Evolutionary conservation across 2,888 invertebrate genomes (phyloP), one percentile per base, ranked within the genome.

Genomic region (Drosophila neoperkinsi): DNA sequence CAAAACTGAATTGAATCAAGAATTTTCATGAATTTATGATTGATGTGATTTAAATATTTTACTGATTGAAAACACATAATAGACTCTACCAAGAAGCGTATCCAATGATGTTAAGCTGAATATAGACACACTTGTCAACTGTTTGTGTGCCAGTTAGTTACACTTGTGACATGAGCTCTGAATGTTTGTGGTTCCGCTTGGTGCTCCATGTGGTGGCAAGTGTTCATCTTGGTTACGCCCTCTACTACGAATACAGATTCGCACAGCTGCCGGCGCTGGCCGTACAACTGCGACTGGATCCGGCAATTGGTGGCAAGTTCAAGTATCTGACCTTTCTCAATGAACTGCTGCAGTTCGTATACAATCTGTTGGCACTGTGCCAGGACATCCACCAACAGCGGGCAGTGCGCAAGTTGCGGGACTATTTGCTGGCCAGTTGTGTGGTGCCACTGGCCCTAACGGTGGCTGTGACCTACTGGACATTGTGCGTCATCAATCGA

Each of bases 241-340:
- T 79, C 7, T 76, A 76, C 60, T 81, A 71, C 30, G 72, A 87
- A 9, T 72, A 38, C 25, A 57, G 21, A 2, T 76, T 60, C 10
- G 49, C 55, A 0, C 16, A 65, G 66, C 21, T 89, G 64, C 89
- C 84, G 4, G 9, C 5, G 0, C 1, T 83, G 46, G 77, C 66
- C 4, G 21, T 43, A 21, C 52, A 57, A 10, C 33, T 81, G 4
- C 43, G 67, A 0, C 43, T 83, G 65, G 63, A 65, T 38, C n/a
- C 73, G 13, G 51, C 81, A 4, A n/a, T 81, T 1, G 84, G 76
- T 9, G 89, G 87, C 38, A 89, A 87, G 38, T 71, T 76, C 25
- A 86, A 89, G 49, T 87, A 84, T 36, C 62, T 84, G 25, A 87
- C 79, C 28, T 76, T 87, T 34, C 60, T 84, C 46, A 53, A 56